Conservation (phyloP, 2,888 invertebrate genomes). For the Coecobrya sp. region DNA sequence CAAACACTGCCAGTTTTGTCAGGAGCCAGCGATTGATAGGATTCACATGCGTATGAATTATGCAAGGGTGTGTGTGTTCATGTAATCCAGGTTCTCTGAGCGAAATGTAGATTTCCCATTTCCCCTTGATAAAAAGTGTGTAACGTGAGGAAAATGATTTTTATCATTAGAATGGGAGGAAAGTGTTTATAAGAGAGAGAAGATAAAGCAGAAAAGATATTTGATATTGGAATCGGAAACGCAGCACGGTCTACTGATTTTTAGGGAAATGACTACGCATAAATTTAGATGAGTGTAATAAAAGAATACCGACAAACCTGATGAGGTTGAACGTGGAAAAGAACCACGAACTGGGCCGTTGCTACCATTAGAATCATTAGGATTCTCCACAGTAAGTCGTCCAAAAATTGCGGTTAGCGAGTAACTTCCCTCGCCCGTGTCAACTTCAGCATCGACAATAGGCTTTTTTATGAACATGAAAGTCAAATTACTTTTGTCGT, state of each 20-base stretch:
- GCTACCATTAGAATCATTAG: constrained; percentile 57
- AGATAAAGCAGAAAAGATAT: constrained; percentile 8
- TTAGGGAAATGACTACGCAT: constrained; percentile 79
- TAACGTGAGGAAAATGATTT: constrained; percentile 31
- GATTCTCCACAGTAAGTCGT: constrained; percentile 67
- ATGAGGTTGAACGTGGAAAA: constrained; percentile 39
- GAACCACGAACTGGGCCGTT: neutral
- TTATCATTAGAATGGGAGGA: constrained; percentile 15
- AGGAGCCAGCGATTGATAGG: constrained; percentile 72
- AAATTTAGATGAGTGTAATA: constrained; percentile 70
- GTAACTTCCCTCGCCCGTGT: constrained; percentile 70
- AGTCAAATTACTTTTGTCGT: constrained; percentile 70
- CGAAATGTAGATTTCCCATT: constrained; percentile 61
- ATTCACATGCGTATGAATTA: constrained; percentile 73
- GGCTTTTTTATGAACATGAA: constrained; percentile 79
- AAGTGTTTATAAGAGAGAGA: constrained; percentile 4
- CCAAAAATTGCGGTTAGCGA: constrained; percentile 70
- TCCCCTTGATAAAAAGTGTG: constrained; percentile 43
- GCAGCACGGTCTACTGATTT: constrained; percentile 65
- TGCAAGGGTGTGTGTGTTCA: constrained; percentile 62
- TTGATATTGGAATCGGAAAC: constrained; percentile 73
- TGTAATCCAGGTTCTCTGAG: constrained; percentile 54
- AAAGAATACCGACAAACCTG: constrained; percentile 61
- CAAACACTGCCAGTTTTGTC: constrained; percentile 72
- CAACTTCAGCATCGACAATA: constrained; percentile 65